Evolutionary conservation across 2,888 invertebrate species (phyloP).

Genomic region (Pristionchus arcanus): DNA sequence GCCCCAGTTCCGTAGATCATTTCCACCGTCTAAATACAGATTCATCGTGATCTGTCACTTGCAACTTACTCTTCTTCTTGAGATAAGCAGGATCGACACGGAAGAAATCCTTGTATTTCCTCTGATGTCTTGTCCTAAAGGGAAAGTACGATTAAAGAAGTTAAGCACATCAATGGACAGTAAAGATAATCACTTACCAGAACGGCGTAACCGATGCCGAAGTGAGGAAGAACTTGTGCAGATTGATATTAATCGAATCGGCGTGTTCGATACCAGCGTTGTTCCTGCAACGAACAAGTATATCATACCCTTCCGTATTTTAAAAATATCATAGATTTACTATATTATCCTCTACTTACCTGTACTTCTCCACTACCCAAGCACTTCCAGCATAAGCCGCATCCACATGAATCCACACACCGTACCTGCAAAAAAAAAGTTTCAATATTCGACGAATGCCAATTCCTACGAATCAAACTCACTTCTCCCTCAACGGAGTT

Average conservation of each 20-base stretch:
- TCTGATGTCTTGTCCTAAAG: constrained; percentile 52
- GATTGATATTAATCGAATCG: constrained; percentile 63
- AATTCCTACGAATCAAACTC: not conserved
- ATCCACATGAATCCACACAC: constrained; percentile 91
- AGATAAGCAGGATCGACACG: constrained; percentile 49
- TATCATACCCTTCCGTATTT: not conserved
- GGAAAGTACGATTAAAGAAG: not conserved
- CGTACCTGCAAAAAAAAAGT: constrained; percentile 74
- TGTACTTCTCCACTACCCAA: constrained; percentile 95
- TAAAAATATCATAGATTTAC: too few species aligned
- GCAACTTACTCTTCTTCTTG: constrained; percentile 50
- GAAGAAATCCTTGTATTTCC: constrained; percentile 54
- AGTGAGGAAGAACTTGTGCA: constrained; percentile 61
- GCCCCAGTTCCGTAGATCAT: constrained; percentile 89
- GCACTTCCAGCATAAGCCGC: constrained; percentile 97
- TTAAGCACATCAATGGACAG: not conserved
- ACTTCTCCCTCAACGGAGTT: constrained; percentile 86
- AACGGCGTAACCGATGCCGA: constrained; percentile 56
- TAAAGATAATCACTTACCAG: constrained; percentile 55
- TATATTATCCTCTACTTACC: constrained; percentile 81
- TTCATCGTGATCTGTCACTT: not conserved
- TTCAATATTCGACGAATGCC: not conserved
- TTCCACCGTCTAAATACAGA: constrained; percentile 46
- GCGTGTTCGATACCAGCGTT: constrained; percentile 36
- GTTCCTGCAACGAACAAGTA: not conserved